Base-by-base conservation (phyloP, 1,140 invertebrate genomes). In the Aricia agestis region DNA sequence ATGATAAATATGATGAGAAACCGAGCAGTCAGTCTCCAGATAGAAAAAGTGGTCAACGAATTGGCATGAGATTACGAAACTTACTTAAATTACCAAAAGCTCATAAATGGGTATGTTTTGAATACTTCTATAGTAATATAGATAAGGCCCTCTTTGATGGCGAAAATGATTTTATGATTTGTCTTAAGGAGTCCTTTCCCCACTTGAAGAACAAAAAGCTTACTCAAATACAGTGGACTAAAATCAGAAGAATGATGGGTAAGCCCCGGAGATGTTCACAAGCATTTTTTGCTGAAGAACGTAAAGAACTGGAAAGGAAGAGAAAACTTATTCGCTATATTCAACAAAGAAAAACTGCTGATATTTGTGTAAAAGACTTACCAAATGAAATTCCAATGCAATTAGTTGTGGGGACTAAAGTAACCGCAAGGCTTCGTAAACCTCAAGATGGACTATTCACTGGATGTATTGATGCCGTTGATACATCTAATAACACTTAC, bases 41-140 rank as follows among this genome's bases (percentile, higher is more conserved):
- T 91, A 93, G 94, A 73, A 95, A 95, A 88, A 94, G 96, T 79
- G 97, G 97, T 0, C 97, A 98, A 81, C 95, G 95, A 78, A 97
- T 98, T 80, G 98, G 98, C 1, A 94, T 98, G 89, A 92, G 97
- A 75, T 92, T 99, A 57, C 94, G 98, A 78, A 99, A 99, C 93
- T 93, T 99, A n/a, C 93, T 99, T 0, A 99, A 99, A 92, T 92
- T 99, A 75, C 98, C 99, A 0, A 99, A 99, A 93, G 98, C 98
- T 19, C 98, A 99, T 89, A 98, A 98, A 93, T 99, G 98, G 98
- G 98, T 99, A 1, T 99, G 98, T 85, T 99, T 98, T 91, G 99
- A 99, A 89, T 99, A 98, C 96, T 99, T 99, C 92, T 99, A 99
- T 87, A 99, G 98, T 79, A 99, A 99, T 84, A 96, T 99, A 78